phyloP scores from a whole-genome alignment of 2,113 vertebrate genomes.

The Crotalus helleri region DNA sequence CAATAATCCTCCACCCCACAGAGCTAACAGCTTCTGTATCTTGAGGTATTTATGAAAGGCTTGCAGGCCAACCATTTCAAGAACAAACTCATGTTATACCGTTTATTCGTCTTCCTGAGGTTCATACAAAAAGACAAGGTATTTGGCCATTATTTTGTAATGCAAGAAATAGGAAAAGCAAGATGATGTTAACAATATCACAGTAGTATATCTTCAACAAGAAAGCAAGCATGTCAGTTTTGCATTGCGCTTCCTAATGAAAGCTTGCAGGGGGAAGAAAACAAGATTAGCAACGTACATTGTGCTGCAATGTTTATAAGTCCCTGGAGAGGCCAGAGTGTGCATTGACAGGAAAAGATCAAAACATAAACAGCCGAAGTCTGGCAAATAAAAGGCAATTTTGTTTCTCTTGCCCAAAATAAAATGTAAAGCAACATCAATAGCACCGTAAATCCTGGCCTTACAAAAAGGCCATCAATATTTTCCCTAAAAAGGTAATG shows the following conservation, averaged over 20 bases:
- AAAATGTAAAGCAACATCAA: slow-evolving; percentile 35
- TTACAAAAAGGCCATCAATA: not conserved
- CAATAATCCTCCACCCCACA: not conserved
- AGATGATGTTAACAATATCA: not conserved
- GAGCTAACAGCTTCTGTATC: not conserved
- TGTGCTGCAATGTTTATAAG: slow-evolving; percentile 60
- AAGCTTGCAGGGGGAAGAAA: not conserved
- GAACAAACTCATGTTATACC: not conserved
- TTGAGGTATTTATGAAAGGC: not conserved
- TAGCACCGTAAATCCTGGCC: slow-evolving; percentile 39
- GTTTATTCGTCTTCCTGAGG: not conserved
- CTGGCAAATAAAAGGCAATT: slow-evolving; percentile 61
- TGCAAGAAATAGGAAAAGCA: not conserved
- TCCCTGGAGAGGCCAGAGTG: slow-evolving; percentile 56
- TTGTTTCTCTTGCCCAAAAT: slow-evolving; percentile 56
- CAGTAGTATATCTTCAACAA: not conserved
- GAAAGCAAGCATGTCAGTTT: not conserved
- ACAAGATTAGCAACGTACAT: slow-evolving; percentile 42
- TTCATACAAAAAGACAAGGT: not conserved
- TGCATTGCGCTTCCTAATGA: slow-evolving; percentile 14
- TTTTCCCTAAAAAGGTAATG: not conserved
- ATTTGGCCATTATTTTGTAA: not conserved
- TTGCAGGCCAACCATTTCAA: not conserved
- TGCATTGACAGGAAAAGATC: slow-evolving; percentile 60
- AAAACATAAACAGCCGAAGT: slow-evolving; percentile 62